These are phyloP conservation scores for Cephalotes varians DNA, from an alignment of 2,888 invertebrate genomes.

Conservation along the genomic window DNA sequence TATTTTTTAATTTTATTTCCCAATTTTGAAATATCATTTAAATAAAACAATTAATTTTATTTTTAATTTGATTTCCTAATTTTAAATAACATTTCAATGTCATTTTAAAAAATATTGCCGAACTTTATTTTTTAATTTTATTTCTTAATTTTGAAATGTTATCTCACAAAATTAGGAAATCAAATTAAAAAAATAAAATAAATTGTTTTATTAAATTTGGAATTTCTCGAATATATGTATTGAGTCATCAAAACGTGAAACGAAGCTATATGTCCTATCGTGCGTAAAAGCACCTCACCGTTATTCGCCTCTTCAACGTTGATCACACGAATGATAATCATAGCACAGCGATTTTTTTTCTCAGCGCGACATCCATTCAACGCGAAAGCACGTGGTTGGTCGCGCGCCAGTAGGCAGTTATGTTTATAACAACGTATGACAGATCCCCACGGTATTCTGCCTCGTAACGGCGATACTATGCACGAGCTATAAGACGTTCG, in stretches of 20 bases:
- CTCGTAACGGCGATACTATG: constrained; percentile 74
- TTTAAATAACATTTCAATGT: too few species aligned
- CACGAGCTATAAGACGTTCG: constrained; percentile 45
- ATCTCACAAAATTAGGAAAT: background rate
- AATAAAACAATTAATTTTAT: too few species aligned
- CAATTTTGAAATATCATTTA: too few species aligned
- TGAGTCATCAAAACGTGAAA: background rate
- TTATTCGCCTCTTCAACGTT: background rate
- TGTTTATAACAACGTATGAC: constrained; percentile 78
- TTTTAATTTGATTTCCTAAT: too few species aligned
- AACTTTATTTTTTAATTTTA: too few species aligned
- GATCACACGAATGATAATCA: background rate
- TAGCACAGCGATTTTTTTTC: constrained; percentile 46
- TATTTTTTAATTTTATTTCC: too few species aligned
- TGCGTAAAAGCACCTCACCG: background rate
- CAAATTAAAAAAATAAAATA: background rate
- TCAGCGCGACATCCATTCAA: constrained; percentile 70
- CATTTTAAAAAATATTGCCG: too few species aligned
- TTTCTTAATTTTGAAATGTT: too few species aligned
- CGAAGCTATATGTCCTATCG: background rate
- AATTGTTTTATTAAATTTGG: too few species aligned
- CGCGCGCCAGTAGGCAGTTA: constrained; percentile 76
- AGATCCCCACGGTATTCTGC: constrained; percentile 69
- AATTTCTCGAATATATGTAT: background rate
- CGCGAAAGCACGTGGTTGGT: constrained; percentile 82